Percentiles rank a stretch among this genome's conserved stretches.
Conservation (phyloP, 2,113 vertebrate species). For the Datnioides undecimradiatus region DNA sequence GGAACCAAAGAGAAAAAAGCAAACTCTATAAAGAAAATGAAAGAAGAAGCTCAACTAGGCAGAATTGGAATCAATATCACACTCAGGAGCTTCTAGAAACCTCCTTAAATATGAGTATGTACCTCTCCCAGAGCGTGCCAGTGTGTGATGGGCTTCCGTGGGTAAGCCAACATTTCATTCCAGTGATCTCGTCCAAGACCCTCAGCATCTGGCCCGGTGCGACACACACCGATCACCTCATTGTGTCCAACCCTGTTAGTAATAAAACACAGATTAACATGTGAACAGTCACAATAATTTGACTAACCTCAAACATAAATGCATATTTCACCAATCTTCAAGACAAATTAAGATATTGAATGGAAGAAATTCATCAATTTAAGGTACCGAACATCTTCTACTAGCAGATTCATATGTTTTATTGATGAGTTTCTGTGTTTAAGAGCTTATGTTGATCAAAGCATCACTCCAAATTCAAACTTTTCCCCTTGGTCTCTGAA, state of each 20-base stretch:
- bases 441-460: too few relatives aligned
- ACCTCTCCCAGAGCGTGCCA: slow-evolving; percentile 98
- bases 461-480: too few relatives aligned
- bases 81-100: background rate
- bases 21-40: background rate
- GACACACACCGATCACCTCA: slow-evolving; percentile 96
- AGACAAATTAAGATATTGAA: background rate
- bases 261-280: slow-evolving; percentile 18
- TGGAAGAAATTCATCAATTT: background rate
- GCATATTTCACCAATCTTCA: background rate
- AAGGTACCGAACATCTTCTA: background rate
- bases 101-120: slow-evolving; percentile 38
- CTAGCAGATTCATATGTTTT: too few relatives aligned
- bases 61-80: background rate
- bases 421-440: too few relatives aligned
- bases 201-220: slow-evolving; percentile 92
- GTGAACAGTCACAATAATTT: background rate
- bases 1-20: background rate
- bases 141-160: slow-evolving; percentile 97
- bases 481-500: too few relatives aligned
- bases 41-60: background rate
- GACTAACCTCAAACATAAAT: background rate
- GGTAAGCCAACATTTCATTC: slow-evolving; percentile 99
- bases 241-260: slow-evolving; percentile 94
- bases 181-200: slow-evolving; percentile 97